phyloP scores from a whole-genome alignment of 2,113 vertebrate genomes.

The Cercocebus atys region DNA sequence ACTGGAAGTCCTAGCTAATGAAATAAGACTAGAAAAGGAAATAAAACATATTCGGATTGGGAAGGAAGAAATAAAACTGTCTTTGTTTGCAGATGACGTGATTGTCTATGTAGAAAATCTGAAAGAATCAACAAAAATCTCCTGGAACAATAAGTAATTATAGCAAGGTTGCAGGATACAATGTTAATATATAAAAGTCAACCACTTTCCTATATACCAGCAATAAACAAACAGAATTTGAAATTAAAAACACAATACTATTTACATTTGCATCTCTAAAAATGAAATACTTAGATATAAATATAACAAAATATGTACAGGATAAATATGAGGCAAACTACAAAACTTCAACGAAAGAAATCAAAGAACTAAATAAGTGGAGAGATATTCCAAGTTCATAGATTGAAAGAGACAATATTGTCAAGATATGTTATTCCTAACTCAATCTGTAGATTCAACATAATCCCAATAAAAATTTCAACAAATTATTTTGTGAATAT shows the following conservation, averaged over 20 bases:
- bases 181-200: background rate
- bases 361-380: background rate
- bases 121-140: background rate
- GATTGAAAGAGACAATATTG: background rate
- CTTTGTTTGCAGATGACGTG: background rate
- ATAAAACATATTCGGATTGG: background rate
- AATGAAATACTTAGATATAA: background rate
- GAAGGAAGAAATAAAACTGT: background rate
- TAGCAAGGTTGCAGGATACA: background rate
- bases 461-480: background rate
- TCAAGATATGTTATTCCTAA: background rate
- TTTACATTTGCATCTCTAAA: background rate
- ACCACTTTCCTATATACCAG: background rate
- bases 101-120: background rate
- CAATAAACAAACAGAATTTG: background rate
- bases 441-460: background rate
- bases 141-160: background rate
- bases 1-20: background rate
- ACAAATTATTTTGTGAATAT: background rate
- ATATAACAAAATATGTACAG: background rate
- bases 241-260: background rate
- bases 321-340: background rate
- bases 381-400: background rate
- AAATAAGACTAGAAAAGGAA: background rate
- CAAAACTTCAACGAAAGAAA: background rate